These are phyloP conservation scores for Enteromius argenteus DNA, from an alignment of 2,797 vertebrate species.

Conservation along the genomic window DNA sequence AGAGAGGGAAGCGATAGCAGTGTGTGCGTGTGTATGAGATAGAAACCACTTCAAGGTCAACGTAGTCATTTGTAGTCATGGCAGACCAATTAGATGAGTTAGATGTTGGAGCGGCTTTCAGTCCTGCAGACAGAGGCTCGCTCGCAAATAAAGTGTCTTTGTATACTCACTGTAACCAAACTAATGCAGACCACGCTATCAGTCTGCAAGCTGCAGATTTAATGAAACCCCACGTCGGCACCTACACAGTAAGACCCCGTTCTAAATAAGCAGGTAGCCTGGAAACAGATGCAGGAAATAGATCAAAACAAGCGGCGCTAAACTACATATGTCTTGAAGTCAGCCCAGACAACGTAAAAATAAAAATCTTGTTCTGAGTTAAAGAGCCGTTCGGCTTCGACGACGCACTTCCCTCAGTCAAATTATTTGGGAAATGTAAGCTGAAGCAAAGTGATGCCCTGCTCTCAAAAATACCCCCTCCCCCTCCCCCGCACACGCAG, in stretches of 20 bases:
- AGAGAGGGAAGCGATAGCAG: slow-evolving; percentile 24
- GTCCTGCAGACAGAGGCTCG: not conserved
- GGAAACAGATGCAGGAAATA: slow-evolving; percentile 8
- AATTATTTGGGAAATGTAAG: slow-evolving; percentile 42
- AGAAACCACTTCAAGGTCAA: slow-evolving; percentile 56
- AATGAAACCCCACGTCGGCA: slow-evolving; percentile 35
- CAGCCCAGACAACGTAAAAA: slow-evolving; percentile 24
- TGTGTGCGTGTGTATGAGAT: not conserved
- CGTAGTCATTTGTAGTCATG: slow-evolving; percentile 54
- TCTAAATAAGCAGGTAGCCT: slow-evolving; percentile 2
- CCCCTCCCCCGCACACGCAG: not conserved
- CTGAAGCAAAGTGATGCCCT: slow-evolving; percentile 46
- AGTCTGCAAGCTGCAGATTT: slow-evolving; percentile 18
- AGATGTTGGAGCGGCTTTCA: slow-evolving; percentile 29
- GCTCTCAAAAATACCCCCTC: slow-evolving; percentile 28
- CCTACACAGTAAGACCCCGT: not conserved
- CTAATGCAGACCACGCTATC: not conserved
- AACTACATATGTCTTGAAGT: slow-evolving; percentile 17
- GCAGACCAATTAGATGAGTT: slow-evolving; percentile 51
- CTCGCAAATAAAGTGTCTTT: not conserved
- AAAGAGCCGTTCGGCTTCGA: slow-evolving; percentile 13
- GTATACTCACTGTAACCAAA: slow-evolving; percentile 11
- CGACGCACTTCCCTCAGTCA: slow-evolving; percentile 2
- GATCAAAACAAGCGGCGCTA: slow-evolving; percentile 1
- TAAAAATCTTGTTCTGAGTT: slow-evolving; percentile 23